phyloP scores from a whole-genome alignment of 2,113 vertebrate genomes.

The Muntiacus reevesi region DNA sequence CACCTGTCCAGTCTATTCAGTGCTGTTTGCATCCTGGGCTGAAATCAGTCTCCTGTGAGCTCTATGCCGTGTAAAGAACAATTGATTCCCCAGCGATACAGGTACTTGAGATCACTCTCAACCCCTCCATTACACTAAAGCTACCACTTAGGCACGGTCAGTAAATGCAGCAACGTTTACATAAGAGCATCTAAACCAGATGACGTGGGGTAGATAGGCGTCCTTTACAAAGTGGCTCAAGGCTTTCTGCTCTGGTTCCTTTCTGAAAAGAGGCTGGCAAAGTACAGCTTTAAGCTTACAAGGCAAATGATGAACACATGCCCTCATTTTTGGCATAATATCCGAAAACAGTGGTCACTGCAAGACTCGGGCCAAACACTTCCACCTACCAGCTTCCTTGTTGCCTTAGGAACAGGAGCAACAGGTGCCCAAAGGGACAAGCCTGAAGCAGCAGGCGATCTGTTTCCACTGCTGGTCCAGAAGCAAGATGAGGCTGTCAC shows the following conservation, averaged over 20 bases:
- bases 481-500: not conserved
- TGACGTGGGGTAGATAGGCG: accelerated
- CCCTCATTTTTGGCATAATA: not conserved
- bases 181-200: not conserved
- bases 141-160: accelerated
- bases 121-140: not conserved
- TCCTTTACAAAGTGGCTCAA: not conserved
- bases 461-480: not conserved
- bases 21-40: not conserved
- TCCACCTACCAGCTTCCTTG: not conserved
- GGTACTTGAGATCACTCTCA: not conserved
- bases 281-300: not conserved
- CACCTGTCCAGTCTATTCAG: not conserved
- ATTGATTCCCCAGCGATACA: not conserved
- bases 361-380: not conserved
- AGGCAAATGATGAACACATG: not conserved
- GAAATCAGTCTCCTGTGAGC: not conserved
- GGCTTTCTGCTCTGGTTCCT: not conserved
- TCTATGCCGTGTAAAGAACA: not conserved
- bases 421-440: not conserved
- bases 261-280: not conserved
- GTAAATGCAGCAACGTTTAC: not conserved
- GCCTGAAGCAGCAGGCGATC: not conserved
- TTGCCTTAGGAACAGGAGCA: not conserved
- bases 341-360: not conserved